Evolutionary conservation across 2,113 vertebrate species (phyloP).

Genomic region (Sylvia atricapilla): DNA sequence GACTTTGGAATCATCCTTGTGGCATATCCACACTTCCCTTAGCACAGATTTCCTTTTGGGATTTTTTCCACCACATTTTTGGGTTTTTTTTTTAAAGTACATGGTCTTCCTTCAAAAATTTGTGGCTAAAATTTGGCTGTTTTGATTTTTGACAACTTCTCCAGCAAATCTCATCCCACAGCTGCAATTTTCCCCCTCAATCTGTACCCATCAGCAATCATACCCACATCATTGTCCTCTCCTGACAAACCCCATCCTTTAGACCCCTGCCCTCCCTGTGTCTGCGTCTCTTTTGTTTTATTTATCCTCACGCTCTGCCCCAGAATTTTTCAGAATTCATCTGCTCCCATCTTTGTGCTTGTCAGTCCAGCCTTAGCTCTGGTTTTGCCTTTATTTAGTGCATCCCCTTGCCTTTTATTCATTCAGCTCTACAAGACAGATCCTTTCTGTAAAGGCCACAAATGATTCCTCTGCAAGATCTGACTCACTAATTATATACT

Average conservation of each 20-base stretch:
- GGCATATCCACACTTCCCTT: background rate
- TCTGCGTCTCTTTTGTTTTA: background rate
- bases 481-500: background rate
- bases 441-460: background rate
- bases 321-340: background rate
- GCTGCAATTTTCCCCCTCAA: background rate
- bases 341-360: background rate
- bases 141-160: background rate
- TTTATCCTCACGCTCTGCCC: background rate
- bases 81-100: background rate
- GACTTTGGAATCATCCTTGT: background rate
- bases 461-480: background rate
- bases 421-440: background rate
- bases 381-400: background rate
- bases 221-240: background rate
- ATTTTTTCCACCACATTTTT: background rate
- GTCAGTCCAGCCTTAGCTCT: background rate
- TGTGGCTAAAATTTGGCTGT: background rate
- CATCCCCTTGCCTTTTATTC: background rate
- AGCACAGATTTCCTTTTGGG: background rate
- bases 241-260: background rate
- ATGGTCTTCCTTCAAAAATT: background rate
- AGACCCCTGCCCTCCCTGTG: background rate
- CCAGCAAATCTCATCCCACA: background rate
- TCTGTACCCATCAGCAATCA: background rate